Evolutionary conservation across 1,140 invertebrate genomes (phyloP).

Genomic region (Mamestra configurata): DNA sequence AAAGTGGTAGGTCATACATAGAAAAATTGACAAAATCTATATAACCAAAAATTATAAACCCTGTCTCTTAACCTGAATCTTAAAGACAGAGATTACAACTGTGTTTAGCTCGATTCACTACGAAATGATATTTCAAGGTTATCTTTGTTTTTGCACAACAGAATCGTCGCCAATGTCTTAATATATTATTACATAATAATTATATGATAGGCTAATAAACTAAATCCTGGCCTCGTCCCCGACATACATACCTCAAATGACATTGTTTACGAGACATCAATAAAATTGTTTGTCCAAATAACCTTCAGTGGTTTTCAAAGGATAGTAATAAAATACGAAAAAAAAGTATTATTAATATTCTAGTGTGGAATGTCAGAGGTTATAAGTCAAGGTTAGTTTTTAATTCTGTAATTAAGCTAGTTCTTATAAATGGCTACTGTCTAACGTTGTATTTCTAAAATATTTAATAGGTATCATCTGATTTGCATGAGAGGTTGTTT

Average conservation of each 20-base stretch:
- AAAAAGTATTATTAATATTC: conserved; percentile 16
- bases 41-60: no score
- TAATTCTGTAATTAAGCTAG: background rate
- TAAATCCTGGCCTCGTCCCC: background rate
- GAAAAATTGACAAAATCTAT: no score
- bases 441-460: background rate
- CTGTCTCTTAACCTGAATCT: no score
- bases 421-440: background rate
- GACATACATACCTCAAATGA: background rate
- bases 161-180: no score
- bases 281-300: conserved; percentile 17
- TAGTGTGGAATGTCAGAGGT: conserved; percentile 12
- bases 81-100: no score
- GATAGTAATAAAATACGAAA: background rate
- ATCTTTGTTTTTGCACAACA: no score
- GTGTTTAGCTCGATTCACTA: no score
- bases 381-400: conserved; percentile 10
- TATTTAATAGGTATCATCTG: background rate
- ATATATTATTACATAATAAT: background rate
- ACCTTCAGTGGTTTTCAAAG: conserved; percentile 13
- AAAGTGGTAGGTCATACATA: no score
- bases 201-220: background rate
- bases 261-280: background rate
- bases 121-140: no score
- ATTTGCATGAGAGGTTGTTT: background rate